A percentile compares a stretch with the other conserved stretches of the same genome.
phyloP scores from a whole-genome alignment of 2,888 invertebrate genomes.

The Aspidapion aeneum region DNA sequence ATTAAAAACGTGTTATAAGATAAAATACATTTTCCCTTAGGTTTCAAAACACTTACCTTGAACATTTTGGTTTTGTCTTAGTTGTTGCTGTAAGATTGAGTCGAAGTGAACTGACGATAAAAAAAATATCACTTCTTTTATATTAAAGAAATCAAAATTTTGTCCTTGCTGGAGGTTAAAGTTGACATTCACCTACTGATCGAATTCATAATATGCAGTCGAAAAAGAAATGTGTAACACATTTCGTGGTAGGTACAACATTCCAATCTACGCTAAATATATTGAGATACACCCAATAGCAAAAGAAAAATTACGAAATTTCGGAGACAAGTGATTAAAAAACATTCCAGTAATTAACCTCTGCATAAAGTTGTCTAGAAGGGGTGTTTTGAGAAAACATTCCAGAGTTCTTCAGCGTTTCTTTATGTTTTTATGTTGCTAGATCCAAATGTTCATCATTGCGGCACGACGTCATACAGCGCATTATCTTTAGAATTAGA shows the following conservation, averaged over 20 bases:
- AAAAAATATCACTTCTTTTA: neutral
- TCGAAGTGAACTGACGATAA: neutral
- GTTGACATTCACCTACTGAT: neutral
- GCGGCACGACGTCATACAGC: too few relatives aligned
- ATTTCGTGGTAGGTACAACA: neutral
- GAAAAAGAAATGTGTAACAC: neutral
- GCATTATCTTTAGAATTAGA: too few relatives aligned
- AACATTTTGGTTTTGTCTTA: neutral
- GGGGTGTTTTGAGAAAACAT: too few relatives aligned
- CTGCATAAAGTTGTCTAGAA: too few relatives aligned
- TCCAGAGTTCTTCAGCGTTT: too few relatives aligned
- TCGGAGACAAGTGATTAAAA: too few relatives aligned
- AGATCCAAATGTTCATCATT: too few relatives aligned
- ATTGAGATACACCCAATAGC: neutral
- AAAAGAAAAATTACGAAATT: too few relatives aligned
- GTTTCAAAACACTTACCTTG: neutral
- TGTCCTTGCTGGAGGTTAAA: neutral
- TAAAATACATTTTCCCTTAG: neutral
- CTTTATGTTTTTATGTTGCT: too few relatives aligned
- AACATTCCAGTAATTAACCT: too few relatives aligned
- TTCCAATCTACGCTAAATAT: too few relatives aligned
- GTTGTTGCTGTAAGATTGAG: neutral
- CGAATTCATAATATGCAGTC: neutral
- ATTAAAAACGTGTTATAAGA: neutral
- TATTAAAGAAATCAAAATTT: conserved; percentile 1